Conservation (phyloP, 2,888 invertebrate genomes). For the Idaea straminata region DNA sequence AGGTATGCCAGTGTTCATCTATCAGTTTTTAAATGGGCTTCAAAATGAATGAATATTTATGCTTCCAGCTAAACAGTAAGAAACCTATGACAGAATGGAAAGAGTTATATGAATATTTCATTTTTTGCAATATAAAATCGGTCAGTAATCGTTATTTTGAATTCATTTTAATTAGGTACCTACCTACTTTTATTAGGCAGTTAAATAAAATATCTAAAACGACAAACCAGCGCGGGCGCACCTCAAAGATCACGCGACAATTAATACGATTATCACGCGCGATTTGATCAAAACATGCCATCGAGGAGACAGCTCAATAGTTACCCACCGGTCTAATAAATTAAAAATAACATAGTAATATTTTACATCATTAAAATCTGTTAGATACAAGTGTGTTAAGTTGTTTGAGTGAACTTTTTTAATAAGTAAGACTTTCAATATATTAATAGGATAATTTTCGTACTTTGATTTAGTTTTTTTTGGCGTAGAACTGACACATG, state of each 20-base stretch:
- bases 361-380: not conserved
- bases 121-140: too few species aligned
- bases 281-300: conserved; percentile 70
- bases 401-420: not conserved
- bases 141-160: too few species aligned
- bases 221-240: conserved; percentile 43
- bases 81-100: too few species aligned
- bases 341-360: conserved; percentile 19
- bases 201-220: not conserved
- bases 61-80: too few species aligned
- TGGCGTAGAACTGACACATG: too few species aligned
- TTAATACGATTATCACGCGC: conserved; percentile 76
- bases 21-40: too few species aligned
- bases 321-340: conserved; percentile 23
- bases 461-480: too few species aligned
- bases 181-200: not conserved
- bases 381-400: not conserved
- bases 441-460: too few species aligned
- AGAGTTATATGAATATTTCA: too few species aligned
- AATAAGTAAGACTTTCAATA: not conserved
- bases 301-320: conserved; percentile 49
- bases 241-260: conserved; percentile 46
- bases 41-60: too few species aligned
- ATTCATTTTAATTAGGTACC: too few species aligned
- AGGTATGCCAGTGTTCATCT: too few species aligned